These are phyloP conservation scores for Phylloscopus trochilus DNA, from an alignment of 2,113 vertebrate genomes.

Conservation along the genomic window DNA sequence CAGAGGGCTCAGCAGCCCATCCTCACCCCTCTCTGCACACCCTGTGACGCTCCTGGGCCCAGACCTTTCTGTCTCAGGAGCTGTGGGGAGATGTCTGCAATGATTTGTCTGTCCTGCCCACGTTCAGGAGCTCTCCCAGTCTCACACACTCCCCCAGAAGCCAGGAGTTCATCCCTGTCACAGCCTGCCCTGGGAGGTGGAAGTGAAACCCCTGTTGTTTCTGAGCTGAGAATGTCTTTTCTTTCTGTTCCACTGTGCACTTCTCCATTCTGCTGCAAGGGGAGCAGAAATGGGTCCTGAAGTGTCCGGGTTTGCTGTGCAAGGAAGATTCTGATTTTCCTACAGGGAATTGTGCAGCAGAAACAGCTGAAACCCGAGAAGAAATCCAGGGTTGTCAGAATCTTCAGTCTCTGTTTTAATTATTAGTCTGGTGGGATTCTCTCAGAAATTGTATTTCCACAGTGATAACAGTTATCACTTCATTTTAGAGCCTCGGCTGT, in stretches of 20 bases:
- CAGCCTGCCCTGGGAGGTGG: background rate
- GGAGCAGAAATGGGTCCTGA: background rate
- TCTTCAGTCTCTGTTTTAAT: conserved; percentile 5
- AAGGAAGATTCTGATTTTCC: background rate
- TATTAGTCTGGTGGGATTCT: conserved; percentile 24
- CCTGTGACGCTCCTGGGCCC: accelerated
- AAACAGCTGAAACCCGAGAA: background rate
- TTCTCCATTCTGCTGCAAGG: background rate
- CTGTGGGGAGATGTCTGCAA: background rate
- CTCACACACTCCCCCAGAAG: background rate
- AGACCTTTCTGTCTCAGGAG: background rate
- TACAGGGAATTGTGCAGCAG: background rate
- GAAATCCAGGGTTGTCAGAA: background rate
- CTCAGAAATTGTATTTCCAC: background rate
- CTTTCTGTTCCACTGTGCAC: background rate
- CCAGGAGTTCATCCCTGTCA: accelerated
- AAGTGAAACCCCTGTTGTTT: background rate
- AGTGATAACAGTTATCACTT: background rate
- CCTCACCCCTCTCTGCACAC: background rate
- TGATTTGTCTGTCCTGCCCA: background rate
- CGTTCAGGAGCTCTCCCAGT: background rate
- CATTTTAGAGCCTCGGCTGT: background rate
- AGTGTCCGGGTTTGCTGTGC: background rate
- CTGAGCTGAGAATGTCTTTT: background rate
- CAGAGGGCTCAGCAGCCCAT: background rate